Percentiles rank a stretch among this genome's conserved stretches.
phyloP scores from a whole-genome alignment of 2,797 vertebrate species.

The Carcharodon carcharias region DNA sequence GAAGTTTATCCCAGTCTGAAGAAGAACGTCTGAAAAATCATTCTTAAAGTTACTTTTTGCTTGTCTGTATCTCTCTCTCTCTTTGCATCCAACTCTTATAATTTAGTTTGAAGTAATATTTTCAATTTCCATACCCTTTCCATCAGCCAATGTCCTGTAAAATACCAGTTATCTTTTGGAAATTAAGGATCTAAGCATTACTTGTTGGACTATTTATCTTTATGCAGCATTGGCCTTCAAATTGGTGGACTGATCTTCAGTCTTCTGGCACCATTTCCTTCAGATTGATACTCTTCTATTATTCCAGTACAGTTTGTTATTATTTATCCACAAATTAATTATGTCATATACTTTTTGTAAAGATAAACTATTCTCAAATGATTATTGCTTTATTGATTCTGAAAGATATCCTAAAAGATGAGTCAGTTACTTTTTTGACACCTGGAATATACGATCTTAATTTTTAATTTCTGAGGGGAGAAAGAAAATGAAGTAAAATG shows the following conservation, averaged over 20 bases:
- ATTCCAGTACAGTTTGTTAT: background rate
- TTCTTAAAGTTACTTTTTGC: background rate
- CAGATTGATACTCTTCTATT: background rate
- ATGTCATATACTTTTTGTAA: background rate
- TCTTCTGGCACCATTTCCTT: background rate
- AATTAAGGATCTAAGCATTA: background rate
- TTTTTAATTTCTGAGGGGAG: background rate
- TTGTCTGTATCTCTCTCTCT: background rate
- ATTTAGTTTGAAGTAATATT: background rate
- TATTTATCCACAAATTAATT: slow-evolving; percentile 2
- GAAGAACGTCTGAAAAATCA: background rate
- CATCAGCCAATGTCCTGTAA: background rate
- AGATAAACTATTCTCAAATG: background rate
- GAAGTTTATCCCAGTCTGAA: background rate
- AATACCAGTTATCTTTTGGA: background rate
- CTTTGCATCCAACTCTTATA: background rate
- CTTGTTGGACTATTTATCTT: background rate
- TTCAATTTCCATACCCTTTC: background rate
- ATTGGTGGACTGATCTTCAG: background rate
- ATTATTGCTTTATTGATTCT: background rate
- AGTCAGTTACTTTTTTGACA: background rate
- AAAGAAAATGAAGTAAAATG: background rate
- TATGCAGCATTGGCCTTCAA: background rate
- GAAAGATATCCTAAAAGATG: background rate
- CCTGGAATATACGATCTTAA: background rate